Evolutionary conservation across 2,888 invertebrate genomes (phyloP), one percentile per base, ranked within the genome.

Genomic region (Athalia circularis): DNA sequence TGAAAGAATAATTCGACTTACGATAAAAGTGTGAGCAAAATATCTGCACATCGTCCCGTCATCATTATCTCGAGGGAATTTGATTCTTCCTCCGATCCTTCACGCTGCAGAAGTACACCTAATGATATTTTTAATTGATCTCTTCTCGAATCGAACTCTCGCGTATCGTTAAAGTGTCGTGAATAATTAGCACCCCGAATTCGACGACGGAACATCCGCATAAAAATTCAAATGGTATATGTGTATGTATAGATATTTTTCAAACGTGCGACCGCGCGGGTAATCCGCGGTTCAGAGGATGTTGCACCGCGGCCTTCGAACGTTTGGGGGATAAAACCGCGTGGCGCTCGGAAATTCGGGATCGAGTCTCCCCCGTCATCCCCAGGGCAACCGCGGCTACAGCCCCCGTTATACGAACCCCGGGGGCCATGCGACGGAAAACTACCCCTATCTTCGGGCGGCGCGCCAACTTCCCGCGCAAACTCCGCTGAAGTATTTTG

Each of bases 391-490:
- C 29, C 29, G 29, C 29, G 29, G 29, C 29, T 29, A 29, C 29
- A 29, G 29, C 29, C 50, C 50, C 50, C 67, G 48, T 50, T 15
- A 48, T 11, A 67, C 15, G 13, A 64, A 64, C 64, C 64, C 64
- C 64, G 45, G 64, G 64, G 54, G 68, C 54, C 68, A 54, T 54
- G 68, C 68, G 54, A 68, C 47, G 50, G 11, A 7, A 68, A 8
- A 15, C 54, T 43, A 43, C 43, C 11, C 48, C 6, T 50, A 11
- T 68, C 52, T 68, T 50, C 29, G 29, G 48, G 15, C 52, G 68
- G 68, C 52, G 54, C 68, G 65, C 65, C 65, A 65, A 65, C 13
- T 50, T 68, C 54, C 29, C 68, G 68, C 68, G 68, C 68, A 68
- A 54, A 47, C 68, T 50, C 68, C 6, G 68, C 29, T 29, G 1